These are phyloP conservation scores for Diphyllodes magnificus DNA, from an alignment of 2,113 vertebrate species.

Conservation along the genomic window DNA sequence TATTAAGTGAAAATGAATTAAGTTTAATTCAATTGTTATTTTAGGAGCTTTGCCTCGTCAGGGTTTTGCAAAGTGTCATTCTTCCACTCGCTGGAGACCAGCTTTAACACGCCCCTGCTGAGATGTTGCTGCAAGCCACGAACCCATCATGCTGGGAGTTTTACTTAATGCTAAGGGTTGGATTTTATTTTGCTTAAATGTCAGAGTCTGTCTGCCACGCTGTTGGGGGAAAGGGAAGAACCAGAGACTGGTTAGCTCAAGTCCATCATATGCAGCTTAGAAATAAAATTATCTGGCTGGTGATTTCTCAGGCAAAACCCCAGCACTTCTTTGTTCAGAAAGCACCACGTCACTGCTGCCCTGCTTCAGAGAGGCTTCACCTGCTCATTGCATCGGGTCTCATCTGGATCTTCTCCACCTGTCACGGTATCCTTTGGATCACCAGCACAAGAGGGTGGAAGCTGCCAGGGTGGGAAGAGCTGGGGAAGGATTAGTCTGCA, in stretches of 20 bases:
- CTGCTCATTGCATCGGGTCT: rapidly evolving
- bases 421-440: rapidly evolving
- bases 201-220: background rate
- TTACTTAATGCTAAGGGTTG: conserved; percentile 67
- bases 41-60: conserved; percentile 59
- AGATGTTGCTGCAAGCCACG: conserved; percentile 60
- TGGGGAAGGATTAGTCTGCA: background rate
- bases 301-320: background rate
- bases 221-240: background rate
- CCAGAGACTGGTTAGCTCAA: background rate
- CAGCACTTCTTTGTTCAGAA: background rate
- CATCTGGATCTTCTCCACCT: background rate
- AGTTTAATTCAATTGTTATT: conserved; percentile 67
- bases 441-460: background rate
- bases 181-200: conserved; percentile 47
- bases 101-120: conserved; percentile 66
- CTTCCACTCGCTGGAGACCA: conserved; percentile 36
- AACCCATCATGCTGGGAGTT: conserved; percentile 46
- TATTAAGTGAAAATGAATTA: conserved; percentile 69
- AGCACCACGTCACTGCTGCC: rapidly evolving
- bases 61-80: conserved; percentile 58
- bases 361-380: background rate
- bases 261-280: background rate
- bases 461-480: background rate
- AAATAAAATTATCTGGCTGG: background rate